Conservation (phyloP, 1,140 invertebrate species). For the Pygmarrhopalites habei region DNA sequence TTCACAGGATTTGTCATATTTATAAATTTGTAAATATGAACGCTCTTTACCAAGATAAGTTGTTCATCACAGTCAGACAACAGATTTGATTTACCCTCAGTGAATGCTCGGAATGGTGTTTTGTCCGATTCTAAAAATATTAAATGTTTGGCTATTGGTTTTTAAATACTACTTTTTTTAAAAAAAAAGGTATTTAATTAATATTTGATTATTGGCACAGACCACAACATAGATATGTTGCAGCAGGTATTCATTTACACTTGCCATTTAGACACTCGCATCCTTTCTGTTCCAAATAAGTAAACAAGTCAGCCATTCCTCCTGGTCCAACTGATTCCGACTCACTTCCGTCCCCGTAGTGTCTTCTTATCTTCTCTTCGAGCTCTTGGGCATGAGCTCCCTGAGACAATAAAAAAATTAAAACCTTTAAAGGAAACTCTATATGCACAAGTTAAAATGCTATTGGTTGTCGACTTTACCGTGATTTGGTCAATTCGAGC, state of each 20-base stretch:
- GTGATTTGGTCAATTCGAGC: conserved; percentile 27
- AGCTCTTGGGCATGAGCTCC: conserved; percentile 73
- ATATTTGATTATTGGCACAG: no score
- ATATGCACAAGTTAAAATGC: background rate
- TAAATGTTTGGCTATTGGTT: no score
- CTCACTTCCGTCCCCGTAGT: conserved; percentile 61
- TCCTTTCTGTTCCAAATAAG: conserved; percentile 77
- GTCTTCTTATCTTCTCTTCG: conserved; percentile 83
- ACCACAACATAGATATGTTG: no score
- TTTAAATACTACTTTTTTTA: no score
- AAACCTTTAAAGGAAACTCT: background rate
- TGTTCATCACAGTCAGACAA: conserved; percentile 93
- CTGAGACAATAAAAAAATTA: conserved; percentile 35
- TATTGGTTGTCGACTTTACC: conserved; percentile 12
- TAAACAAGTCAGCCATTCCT: conserved; percentile 57
- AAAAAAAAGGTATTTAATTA: no score
- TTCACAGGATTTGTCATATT: no score
- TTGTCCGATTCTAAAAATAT: conserved; percentile 92
- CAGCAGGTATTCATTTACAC: no score
- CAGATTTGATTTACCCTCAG: conserved; percentile 64
- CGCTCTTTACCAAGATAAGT: conserved; percentile 41
- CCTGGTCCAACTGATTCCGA: conserved; percentile 61
- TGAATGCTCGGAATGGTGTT: conserved; percentile 74
- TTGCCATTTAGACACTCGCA: conserved; percentile 98
- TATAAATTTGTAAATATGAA: no score